Base-by-base conservation (phyloP, 1,140 invertebrate species). In the Drosophila cardini region DNA sequence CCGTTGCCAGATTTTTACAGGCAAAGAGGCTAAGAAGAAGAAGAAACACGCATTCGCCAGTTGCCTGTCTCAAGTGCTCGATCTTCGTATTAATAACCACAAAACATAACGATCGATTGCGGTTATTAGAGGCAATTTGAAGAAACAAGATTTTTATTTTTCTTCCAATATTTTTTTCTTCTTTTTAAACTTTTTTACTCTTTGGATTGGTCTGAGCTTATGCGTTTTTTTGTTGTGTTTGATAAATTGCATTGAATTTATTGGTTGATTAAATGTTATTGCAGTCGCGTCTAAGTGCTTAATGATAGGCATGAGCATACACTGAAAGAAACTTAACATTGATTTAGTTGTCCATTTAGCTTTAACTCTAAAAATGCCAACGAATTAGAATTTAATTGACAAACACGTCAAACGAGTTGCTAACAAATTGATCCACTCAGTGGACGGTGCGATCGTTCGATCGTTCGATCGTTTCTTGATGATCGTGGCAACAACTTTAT, bases 71-170 rank as follows among this genome's bases (percentile, higher is more conserved):
- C 36, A 30, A 32, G 9, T 16, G 5, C 42, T 36, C 30, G 36
- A 52, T 67, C 78, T 73, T 61, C 69, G 80, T 80, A 87, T 90
- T 90, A 90, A 90, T 90, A 90, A 90, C 85, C 86, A 85, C 86
- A 90, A 90, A 90, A 90, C 90, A 90, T 90, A 90, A 90, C 85
- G 85, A 90, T 90, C 86, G 85, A 90, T 90, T 90, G 85, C 84
- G 80, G 85, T 90, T 90, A 90, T 90, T 90, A 90, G 83, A 87
- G 83, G 79, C 83, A 87, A 87, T 87, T 87, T 87, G 83, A 79
- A 69, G 38, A 60, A 82, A 87, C 76, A 89, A 85, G 78, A 89
- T 76, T 86, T 90, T 26, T 26, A 21, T 21, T 2, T 21, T 21
- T 21, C 21, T 21, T 21, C 2, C 21, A 21, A n/a, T n/a, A n/a